Evolutionary conservation across 2,797 vertebrate species (phyloP).

Genomic region (Squalus acanthias): DNA sequence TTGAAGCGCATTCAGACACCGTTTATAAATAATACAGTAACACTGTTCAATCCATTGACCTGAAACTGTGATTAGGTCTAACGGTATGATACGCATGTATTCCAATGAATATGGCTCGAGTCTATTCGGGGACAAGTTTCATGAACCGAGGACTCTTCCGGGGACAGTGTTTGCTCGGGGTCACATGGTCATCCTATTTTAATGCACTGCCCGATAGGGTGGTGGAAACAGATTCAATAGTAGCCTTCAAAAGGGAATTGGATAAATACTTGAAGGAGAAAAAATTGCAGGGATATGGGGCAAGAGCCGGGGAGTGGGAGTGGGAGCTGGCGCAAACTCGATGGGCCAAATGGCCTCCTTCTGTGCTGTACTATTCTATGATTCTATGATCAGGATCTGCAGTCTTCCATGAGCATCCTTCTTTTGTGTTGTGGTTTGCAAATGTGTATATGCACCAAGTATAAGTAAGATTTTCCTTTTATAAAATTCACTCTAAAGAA

Average conservation of each 20-base stretch:
- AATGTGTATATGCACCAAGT: neutral
- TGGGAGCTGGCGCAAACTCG: neutral
- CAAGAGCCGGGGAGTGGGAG: neutral
- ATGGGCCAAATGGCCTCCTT: neutral
- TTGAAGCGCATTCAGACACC: too few species aligned
- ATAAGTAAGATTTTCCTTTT: neutral
- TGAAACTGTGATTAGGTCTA: too few species aligned
- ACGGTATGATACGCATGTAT: too few species aligned
- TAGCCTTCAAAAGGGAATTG: neutral
- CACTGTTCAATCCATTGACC: too few species aligned
- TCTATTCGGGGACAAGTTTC: too few species aligned
- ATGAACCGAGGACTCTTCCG: too few species aligned
- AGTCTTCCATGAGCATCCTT: neutral
- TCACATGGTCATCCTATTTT: neutral
- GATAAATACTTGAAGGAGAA: neutral
- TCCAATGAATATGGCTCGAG: too few species aligned
- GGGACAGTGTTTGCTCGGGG: too few species aligned
- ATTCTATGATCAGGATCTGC: neutral
- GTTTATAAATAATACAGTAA: too few species aligned
- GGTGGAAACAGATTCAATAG: neutral
- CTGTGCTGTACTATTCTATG: neutral
- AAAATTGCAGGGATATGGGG: neutral
- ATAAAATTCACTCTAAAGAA: neutral
- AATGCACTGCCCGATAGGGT: neutral
- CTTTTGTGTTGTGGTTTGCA: neutral